Conservation (phyloP, 2,797 vertebrate species). For the Typhlichthys eigenmanni region DNA sequence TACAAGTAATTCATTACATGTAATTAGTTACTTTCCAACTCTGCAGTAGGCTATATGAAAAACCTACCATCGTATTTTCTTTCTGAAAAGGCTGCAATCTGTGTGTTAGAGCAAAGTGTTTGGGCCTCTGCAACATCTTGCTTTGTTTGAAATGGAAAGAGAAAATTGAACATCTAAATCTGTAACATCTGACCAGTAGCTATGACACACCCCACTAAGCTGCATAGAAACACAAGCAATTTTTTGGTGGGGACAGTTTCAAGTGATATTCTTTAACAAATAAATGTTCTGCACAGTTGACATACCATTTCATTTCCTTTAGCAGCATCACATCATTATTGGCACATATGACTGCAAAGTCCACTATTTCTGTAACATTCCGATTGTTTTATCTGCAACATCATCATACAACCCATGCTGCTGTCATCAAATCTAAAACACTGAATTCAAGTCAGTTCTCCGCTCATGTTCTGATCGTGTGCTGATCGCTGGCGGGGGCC, state of each 20-base stretch:
- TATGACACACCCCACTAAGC: constrained; percentile 26
- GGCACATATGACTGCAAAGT: neutral
- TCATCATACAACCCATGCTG: constrained; percentile 26
- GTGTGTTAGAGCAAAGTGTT: constrained; percentile 10
- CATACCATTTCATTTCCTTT: neutral
- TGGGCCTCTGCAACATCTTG: constrained; percentile 18
- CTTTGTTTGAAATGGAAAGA: constrained; percentile 36
- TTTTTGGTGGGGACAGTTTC: constrained; percentile 5
- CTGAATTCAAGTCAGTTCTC: constrained; percentile 32
- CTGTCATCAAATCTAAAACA: constrained; percentile 13
- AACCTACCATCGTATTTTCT: neutral
- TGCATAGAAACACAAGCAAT: constrained; percentile 9
- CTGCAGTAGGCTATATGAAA: neutral
- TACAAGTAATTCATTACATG: too few relatives aligned
- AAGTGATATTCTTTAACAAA: neutral
- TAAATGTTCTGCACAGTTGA: constrained; percentile 7
- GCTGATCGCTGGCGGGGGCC: constrained; percentile 52
- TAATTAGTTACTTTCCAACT: too few relatives aligned
- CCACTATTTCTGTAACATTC: constrained; percentile 2
- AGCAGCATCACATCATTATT: constrained; percentile 8
- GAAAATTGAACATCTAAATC: constrained; percentile 21
- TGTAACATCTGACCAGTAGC: constrained; percentile 2
- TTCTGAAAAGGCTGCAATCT: neutral
- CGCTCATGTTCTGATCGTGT: constrained; percentile 44
- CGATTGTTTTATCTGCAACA: constrained; percentile 8